phyloP scores from a whole-genome alignment of 2,797 vertebrate species.

The Dendrocincla tyrannina region DNA sequence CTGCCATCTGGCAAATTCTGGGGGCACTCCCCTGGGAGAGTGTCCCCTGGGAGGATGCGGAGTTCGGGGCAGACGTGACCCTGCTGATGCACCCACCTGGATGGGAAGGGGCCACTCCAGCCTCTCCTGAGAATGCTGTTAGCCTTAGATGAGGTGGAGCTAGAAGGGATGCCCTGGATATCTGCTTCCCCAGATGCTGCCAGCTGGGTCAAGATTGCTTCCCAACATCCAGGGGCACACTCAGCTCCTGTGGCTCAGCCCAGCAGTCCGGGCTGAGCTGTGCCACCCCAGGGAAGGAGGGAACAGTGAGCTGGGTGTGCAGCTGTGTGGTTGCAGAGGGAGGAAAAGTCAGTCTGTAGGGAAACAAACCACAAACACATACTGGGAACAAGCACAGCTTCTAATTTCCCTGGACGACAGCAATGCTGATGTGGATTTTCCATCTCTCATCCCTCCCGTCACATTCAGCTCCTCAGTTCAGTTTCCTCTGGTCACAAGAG shows the following conservation, averaged over 20 bases:
- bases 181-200: rapidly evolving
- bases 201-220: neutral
- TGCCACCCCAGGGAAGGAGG: neutral
- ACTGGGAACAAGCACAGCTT: neutral
- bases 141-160: rapidly evolving
- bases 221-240: neutral
- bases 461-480: neutral
- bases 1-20: neutral
- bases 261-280: neutral
- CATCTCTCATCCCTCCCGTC: neutral
- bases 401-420: neutral
- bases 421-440: neutral
- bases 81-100: neutral
- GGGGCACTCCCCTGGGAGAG: neutral
- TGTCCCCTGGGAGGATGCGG: neutral
- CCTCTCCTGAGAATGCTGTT: neutral
- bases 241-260: neutral
- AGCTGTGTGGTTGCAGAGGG: neutral
- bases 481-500: neutral
- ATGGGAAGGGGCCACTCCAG: neutral
- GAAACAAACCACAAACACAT: neutral
- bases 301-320: neutral
- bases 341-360: neutral
- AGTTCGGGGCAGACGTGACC: neutral
- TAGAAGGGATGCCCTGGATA: neutral